Base-by-base conservation (phyloP, 2,888 invertebrate genomes). In the Pharmacophagus antenor region DNA sequence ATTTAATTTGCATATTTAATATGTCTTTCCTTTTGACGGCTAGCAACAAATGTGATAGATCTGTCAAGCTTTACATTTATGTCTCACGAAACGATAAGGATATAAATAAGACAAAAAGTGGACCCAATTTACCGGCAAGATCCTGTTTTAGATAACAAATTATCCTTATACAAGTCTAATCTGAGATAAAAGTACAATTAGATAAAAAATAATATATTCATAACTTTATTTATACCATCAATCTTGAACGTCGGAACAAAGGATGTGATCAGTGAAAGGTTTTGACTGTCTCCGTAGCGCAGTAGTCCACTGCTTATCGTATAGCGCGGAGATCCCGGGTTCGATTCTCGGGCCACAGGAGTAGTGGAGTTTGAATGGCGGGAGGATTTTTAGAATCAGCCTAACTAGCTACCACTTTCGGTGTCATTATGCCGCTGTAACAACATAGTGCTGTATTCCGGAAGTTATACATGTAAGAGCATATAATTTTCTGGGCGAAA, bases 191-290 rank as follows among this genome's bases (percentile, higher is more conserved):
- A 84, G 12, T 12, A 31, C 15, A 15, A 80, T 78, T 85, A 85
- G 84, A 81, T 81, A 67, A 84, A 81, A 88, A 86, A 83, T 87
- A 77, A 84, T 87, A 85, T 85, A 85, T 86, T 77, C 74, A 76
- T 82, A 76, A 79, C 79, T 88, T 87, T 87, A 86, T 86, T n/a
- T 84, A 77, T 83, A 73, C 79, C 85, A 89, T 89, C 89, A 87
- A 88, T 89, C 89, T 89, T 88, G 77, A 81, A 76, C 70, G 72
- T 76, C 76, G 74, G 75, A 72, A 69, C 74, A 73, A 76, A 71
- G 74, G 72, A 75, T 72, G 63, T 63, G 20, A 53, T 49, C 6
- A 15, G n/a, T n/a, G 18, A 31, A 54, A 48, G n/a, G n/a, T n/a
- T n/a, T n/a, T n/a, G n/a, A n/a, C n/a, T n/a, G n/a, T n/a, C n/a